Percentiles rank a stretch among this genome's conserved stretches.
Evolutionary conservation across 2,797 vertebrate species (phyloP).

Genomic region (Cirrhinus mrigala): DNA sequence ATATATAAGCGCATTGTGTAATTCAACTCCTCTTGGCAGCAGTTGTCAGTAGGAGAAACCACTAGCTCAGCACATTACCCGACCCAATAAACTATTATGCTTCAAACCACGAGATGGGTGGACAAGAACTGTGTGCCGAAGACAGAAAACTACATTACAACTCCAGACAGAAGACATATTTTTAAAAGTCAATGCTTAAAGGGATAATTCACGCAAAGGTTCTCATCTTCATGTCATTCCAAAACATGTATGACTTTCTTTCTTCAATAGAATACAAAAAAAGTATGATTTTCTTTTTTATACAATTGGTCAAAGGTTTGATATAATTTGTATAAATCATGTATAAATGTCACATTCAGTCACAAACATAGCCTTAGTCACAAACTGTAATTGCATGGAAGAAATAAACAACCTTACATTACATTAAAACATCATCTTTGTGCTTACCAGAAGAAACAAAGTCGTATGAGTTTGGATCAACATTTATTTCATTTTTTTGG

Average conservation of each 20-base stretch:
- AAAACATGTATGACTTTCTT: not conserved
- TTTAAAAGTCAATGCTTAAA: conserved; percentile 24
- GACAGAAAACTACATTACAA: conserved; percentile 40
- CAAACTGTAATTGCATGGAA: not conserved
- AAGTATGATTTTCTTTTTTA: too few relatives aligned
- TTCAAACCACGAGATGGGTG: conserved; percentile 77
- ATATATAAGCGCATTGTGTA: conserved; percentile 67
- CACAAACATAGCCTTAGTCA: not conserved
- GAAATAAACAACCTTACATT: not conserved
- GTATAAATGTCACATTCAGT: not conserved
- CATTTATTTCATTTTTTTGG: not conserved
- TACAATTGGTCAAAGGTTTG: not conserved
- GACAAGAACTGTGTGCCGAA: conserved; percentile 70
- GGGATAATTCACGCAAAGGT: not conserved
- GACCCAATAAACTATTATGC: conserved; percentile 81
- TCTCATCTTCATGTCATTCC: not conserved
- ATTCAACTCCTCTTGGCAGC: conserved; percentile 76
- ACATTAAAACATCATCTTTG: not conserved
- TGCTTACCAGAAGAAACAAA: not conserved
- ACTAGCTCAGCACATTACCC: conserved; percentile 82
- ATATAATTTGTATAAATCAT: not conserved
- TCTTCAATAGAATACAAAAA: not conserved
- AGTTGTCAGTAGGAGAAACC: conserved; percentile 73
- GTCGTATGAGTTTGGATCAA: not conserved
- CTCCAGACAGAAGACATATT: conserved; percentile 63